These are phyloP conservation scores for Peromyscus nudipes DNA, from an alignment of 2,797 vertebrate species.

Conservation along the genomic window DNA sequence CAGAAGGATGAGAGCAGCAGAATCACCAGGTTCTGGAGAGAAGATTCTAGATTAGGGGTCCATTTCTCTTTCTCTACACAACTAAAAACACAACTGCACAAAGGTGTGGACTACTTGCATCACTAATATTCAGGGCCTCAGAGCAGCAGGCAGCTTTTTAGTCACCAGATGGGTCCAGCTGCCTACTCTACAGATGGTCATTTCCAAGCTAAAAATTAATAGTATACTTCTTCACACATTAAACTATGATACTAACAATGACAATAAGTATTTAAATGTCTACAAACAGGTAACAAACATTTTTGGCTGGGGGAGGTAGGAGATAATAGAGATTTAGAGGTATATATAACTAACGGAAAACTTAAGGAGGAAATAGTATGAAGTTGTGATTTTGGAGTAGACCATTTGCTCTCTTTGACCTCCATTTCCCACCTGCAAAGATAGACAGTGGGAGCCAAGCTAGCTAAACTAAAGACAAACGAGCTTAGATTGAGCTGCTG, in stretches of 20 bases:
- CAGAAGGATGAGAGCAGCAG: neutral
- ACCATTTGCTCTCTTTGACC: neutral
- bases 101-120: neutral
- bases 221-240: neutral
- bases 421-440: neutral
- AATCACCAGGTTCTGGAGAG: neutral
- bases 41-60: neutral
- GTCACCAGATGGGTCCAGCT: neutral
- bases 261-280: neutral
- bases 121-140: neutral
- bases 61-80: too few species aligned
- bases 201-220: neutral
- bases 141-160: neutral
- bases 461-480: slow-evolving; percentile 18
- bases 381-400: slow-evolving; percentile 29
- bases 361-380: neutral
- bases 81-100: neutral
- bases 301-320: neutral
- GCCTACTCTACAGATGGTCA: neutral
- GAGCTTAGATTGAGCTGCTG: neutral
- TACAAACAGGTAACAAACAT: neutral
- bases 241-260: neutral
- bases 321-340: neutral
- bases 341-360: neutral
- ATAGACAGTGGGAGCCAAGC: neutral